Percentiles rank a stretch among this genome's conserved stretches.
phyloP scores from a whole-genome alignment of 2,888 invertebrate genomes.

The Gnatocerus cornutus region DNA sequence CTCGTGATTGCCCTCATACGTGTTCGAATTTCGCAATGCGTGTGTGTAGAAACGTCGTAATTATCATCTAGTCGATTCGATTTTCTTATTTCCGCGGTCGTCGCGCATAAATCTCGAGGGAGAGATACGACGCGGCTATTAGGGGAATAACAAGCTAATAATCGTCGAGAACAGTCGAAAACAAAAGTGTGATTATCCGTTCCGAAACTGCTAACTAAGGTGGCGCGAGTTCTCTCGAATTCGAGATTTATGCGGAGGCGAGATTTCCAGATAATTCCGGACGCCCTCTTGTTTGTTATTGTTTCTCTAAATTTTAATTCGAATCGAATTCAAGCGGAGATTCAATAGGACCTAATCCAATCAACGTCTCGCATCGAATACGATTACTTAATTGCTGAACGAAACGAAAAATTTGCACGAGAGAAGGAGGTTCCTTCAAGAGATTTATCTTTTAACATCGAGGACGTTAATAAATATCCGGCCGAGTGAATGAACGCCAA shows the following conservation, averaged over 20 bases:
- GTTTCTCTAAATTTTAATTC: slow-evolving; percentile 46
- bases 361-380: slow-evolving; percentile 27
- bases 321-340: slow-evolving; percentile 17
- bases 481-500: slow-evolving; percentile 59
- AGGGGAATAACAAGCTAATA: slow-evolving; percentile 78
- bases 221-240: slow-evolving; percentile 52
- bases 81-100: slow-evolving; percentile 37
- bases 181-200: slow-evolving; percentile 79
- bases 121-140: slow-evolving; percentile 64
- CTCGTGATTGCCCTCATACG: slow-evolving; percentile 40
- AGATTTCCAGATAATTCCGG: slow-evolving; percentile 40
- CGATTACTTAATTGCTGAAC: slow-evolving; percentile 37
- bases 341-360: slow-evolving; percentile 36
- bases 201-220: slow-evolving; percentile 67
- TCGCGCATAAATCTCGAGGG: slow-evolving; percentile 54
- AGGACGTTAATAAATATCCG: slow-evolving; percentile 48
- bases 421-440: not conserved
- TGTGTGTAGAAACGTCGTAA: slow-evolving; percentile 31
- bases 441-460: slow-evolving; percentile 48
- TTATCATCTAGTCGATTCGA: slow-evolving; percentile 27
- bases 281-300: slow-evolving; percentile 45
- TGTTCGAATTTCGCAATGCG: slow-evolving; percentile 40
- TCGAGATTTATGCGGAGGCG: slow-evolving; percentile 39
- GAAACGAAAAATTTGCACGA: slow-evolving; percentile 28
- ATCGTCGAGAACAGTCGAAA: slow-evolving; percentile 80